Percentiles rank a stretch among this genome's conserved stretches.
These are phyloP conservation scores for Bhutanitis thaidina DNA, from an alignment of 2,888 invertebrate genomes.

Conservation along the genomic window DNA sequence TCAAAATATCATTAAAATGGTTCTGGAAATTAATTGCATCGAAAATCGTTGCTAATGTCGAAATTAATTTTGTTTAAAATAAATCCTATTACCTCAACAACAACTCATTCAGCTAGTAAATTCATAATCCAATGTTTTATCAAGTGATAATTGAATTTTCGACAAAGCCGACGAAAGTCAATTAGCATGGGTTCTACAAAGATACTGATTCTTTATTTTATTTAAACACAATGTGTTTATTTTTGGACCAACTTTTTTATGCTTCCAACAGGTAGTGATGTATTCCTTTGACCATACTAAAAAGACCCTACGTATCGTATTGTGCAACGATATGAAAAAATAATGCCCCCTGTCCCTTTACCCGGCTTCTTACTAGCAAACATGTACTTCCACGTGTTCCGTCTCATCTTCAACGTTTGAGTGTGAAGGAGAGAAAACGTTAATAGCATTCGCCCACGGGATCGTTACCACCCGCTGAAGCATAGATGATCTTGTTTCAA, in stretches of 20 bases:
- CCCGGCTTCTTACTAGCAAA: conserved; percentile 14
- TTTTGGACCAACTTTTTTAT: conserved; percentile 23
- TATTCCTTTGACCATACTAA: conserved; percentile 16
- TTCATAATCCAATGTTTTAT: conserved; percentile 30
- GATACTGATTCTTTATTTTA: conserved; percentile 37
- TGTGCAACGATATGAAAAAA: conserved; percentile 15
- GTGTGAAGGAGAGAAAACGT: conserved; percentile 34
- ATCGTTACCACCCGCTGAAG: conserved; percentile 47
- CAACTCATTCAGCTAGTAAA: too few species aligned
- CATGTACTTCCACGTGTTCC: conserved; percentile 23
- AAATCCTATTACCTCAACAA: too few species aligned
- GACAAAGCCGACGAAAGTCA: conserved; percentile 34
- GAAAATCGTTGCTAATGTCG: too few species aligned
- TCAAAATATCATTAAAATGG: too few species aligned
- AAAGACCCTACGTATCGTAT: conserved; percentile 11
- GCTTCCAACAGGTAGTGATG: conserved; percentile 22
- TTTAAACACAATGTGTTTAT: conserved; percentile 29
- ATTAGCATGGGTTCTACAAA: conserved; percentile 43
- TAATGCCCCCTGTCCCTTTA: conserved; percentile 28
- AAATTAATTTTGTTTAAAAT: too few species aligned
- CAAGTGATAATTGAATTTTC: conserved; percentile 37
- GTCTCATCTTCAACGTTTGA: conserved; percentile 32
- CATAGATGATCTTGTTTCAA: conserved; percentile 59
- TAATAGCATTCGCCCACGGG: conserved; percentile 52
- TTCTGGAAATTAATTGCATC: too few species aligned